Evolutionary conservation across 2,797 vertebrate species (phyloP), one percentile per base, ranked within the genome.

Genomic region (Neopelma chrysocephalum): DNA sequence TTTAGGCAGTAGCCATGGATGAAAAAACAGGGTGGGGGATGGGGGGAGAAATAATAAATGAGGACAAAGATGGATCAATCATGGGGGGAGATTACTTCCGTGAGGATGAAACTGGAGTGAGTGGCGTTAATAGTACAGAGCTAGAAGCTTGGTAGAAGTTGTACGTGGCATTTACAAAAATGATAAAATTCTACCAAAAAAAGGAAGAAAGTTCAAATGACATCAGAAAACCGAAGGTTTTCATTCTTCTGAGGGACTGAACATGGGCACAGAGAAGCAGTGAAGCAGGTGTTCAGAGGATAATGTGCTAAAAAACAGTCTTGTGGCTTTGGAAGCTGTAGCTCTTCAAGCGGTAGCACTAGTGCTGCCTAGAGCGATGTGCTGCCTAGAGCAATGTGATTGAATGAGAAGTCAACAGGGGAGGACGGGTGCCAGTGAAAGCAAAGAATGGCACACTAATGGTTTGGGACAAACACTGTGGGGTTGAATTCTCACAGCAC

Each of bases 381-480:
- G 60, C 53, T 73, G 71, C 73, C 8, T 4, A 19, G 58, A 88
- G 69, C 58, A 23, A 7, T 9, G 60, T 3, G 48, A 26, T 6
- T 31, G 45, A 0, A 29, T 47, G 64, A 50, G 72, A 56, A n/a
- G 69, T 5, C 80, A 17, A 0, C 0, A 15, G 58, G 60, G 53
- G 66, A 71, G 72, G 80, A 89, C 34, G 71, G 29, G 77, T 84
- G 82, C 50, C 89, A 77, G 14, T 19, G 72, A 51, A 54, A 43
- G 56, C n/a, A 83, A 31, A n/a, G 27, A 15, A 21, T 42, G 60
- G 42, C 38, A 21, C 48, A 10, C 23, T 18, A 11, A n/a, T 1
- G n/a, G 61, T 29, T 10, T 51, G 57, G 53, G 83, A 73, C 57
- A 88, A 36, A 73, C 0, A 0, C 6, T 1, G 3, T 0, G 0